Evolutionary conservation across 2,797 vertebrate species (phyloP).

Genomic region (Phalanger gymnotis): DNA sequence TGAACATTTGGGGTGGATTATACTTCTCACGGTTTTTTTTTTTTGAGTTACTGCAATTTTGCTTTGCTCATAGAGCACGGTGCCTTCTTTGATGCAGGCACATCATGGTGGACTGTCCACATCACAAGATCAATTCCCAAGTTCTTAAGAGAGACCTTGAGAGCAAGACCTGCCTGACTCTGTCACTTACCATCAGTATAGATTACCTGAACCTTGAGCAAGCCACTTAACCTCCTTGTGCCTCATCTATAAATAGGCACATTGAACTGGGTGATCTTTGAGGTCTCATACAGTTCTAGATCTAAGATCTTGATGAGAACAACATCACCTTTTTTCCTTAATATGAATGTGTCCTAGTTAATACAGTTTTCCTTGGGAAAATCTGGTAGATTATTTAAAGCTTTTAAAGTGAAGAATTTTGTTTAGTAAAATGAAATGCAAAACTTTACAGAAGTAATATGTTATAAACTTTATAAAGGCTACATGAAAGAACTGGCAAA

Average conservation of each 20-base stretch:
- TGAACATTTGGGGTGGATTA: background rate
- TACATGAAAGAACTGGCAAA: too few relatives aligned
- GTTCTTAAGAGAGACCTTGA: background rate
- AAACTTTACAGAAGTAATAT: too few relatives aligned
- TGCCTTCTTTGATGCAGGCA: background rate
- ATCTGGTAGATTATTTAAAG: too few relatives aligned
- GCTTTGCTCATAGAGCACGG: background rate
- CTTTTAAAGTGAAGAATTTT: too few relatives aligned
- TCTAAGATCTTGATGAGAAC: background rate
- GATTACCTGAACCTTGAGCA: background rate
- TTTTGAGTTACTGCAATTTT: too few relatives aligned
- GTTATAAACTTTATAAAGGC: too few relatives aligned
- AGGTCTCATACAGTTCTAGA: background rate
- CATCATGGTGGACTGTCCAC: too few relatives aligned
- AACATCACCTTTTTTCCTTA: background rate
- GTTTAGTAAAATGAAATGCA: too few relatives aligned
- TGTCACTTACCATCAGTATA: background rate
- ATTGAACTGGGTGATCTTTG: background rate
- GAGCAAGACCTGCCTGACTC: background rate
- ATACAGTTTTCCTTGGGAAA: too few relatives aligned
- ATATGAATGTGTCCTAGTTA: background rate
- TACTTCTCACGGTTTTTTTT: too few relatives aligned
- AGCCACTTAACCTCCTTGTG: background rate
- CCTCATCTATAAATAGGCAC: background rate
- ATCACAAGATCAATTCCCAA: background rate